Evolutionary conservation across 2,113 vertebrate species (phyloP).

Genomic region (Microcebus jonahi): DNA sequence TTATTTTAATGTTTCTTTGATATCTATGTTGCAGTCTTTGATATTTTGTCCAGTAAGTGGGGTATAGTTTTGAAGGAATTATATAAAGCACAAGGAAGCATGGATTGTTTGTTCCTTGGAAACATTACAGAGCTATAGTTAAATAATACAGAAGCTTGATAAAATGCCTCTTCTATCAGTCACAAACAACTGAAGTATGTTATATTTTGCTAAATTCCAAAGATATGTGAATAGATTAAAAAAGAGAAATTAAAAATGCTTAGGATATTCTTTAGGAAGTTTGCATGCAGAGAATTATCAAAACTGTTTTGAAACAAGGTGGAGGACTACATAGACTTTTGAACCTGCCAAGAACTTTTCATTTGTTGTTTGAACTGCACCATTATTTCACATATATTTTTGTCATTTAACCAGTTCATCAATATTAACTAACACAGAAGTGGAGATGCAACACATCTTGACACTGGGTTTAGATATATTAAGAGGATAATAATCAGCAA

Average conservation of each 20-base stretch:
- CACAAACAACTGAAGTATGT: not conserved
- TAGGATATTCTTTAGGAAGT: not conserved
- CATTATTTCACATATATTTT: not conserved
- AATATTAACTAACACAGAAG: not conserved
- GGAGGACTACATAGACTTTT: not conserved
- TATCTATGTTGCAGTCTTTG: not conserved
- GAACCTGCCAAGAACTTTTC: not conserved
- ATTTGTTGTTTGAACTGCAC: constrained; percentile 1
- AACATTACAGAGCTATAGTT: not conserved
- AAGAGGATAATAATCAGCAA: not conserved
- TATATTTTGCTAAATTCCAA: not conserved
- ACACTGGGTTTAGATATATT: not conserved
- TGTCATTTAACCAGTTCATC: not conserved
- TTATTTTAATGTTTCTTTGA: not conserved
- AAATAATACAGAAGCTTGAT: constrained; percentile 7
- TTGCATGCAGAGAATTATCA: not conserved
- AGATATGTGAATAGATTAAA: not conserved
- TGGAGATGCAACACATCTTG: not conserved
- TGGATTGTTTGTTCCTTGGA: not conserved
- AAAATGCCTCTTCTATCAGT: not conserved
- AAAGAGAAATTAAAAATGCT: not conserved
- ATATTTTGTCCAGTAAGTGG: not conserved
- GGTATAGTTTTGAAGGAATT: constrained; percentile 11
- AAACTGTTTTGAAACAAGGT: not conserved
- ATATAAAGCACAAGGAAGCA: not conserved